Percentiles rank a stretch among this genome's conserved stretches.
These are phyloP conservation scores for Aphis craccivora DNA, from an alignment of 1,140 invertebrate genomes.

Conservation along the genomic window DNA sequence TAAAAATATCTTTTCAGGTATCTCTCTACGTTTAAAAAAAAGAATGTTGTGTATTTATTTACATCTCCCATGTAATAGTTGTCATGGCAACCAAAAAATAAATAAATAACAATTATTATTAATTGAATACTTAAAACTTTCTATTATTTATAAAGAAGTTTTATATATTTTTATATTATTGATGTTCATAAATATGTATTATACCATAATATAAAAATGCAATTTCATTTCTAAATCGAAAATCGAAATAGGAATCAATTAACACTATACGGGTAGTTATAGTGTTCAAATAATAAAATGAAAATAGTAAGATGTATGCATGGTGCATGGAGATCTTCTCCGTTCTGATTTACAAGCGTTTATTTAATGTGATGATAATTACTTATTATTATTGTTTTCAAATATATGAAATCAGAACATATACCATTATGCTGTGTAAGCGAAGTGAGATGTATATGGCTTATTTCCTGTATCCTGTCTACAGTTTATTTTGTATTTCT, in stretches of 20 bases:
- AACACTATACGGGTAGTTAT: not conserved
- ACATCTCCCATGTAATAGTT: no score
- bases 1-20: not conserved
- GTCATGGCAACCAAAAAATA: no score
- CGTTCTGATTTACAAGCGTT: not conserved
- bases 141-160: no score
- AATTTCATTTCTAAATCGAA: no score
- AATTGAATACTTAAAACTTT: no score
- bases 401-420: not conserved
- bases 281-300: not conserved
- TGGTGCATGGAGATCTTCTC: not conserved
- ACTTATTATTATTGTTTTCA: not conserved
- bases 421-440: not conserved
- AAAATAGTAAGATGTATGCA: not conserved
- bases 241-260: no score
- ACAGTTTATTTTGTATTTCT: not conserved
- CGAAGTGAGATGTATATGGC: not conserved
- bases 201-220: no score
- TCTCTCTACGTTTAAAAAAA: no score
- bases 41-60: no score
- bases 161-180: not conserved
- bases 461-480: not conserved
- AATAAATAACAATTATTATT: no score
- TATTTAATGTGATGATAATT: not conserved
- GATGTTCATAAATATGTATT: not conserved